Conservation (phyloP, 2,888 invertebrate genomes). For the Priocnemis perturbator region DNA sequence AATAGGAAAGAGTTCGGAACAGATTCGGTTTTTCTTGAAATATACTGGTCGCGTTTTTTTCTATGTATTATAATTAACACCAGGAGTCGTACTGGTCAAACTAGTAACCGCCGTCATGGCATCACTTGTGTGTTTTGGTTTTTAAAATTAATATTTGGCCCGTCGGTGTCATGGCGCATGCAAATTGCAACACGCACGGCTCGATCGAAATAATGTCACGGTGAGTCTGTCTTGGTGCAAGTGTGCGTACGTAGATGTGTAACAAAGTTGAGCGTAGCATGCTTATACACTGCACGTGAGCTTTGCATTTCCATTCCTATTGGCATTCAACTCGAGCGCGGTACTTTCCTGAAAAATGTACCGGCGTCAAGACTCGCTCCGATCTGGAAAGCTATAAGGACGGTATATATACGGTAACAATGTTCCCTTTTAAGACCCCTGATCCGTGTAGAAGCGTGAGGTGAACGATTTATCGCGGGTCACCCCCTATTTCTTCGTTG, state of each 20-base stretch:
- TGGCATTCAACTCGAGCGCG: conserved; percentile 30
- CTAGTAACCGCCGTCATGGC: no score
- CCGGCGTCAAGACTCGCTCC: conserved; percentile 29
- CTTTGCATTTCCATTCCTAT: conserved; percentile 45
- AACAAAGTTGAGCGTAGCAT: conserved; percentile 28
- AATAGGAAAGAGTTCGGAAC: no score
- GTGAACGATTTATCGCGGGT: conserved; percentile 36
- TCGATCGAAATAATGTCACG: conserved; percentile 24
- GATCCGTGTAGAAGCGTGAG: conserved; percentile 39
- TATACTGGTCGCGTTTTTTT: no score
- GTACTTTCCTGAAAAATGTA: conserved; percentile 44
- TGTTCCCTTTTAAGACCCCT: conserved; percentile 38
- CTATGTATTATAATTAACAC: no score
- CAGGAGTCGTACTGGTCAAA: no score
- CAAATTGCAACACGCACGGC: conserved; percentile 18
- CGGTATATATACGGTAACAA: conserved; percentile 29
- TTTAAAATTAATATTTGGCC: not conserved
- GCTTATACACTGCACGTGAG: conserved; percentile 30
- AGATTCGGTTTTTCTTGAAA: no score
- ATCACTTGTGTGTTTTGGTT: no score
- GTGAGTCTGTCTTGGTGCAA: not conserved
- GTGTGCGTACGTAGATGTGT: not conserved
- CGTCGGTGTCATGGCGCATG: conserved; percentile 6
- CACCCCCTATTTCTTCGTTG: conserved; percentile 8
- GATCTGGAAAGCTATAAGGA: conserved; percentile 32